Evolutionary conservation across 2,113 vertebrate genomes (phyloP).

Genomic region (Maccullochella peelii): DNA sequence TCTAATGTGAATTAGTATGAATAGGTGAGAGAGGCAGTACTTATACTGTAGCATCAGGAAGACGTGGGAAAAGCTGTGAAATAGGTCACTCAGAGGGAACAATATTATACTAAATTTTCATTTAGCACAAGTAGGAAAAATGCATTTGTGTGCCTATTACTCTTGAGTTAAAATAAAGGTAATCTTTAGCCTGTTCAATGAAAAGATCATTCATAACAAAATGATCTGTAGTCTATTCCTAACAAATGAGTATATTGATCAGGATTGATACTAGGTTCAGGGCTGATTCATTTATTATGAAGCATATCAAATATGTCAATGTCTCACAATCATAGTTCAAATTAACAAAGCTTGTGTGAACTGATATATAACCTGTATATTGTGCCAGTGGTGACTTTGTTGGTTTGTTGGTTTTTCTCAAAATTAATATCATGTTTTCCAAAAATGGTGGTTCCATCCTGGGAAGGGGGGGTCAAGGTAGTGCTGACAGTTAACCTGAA

Average conservation of each 20-base stretch:
- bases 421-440: background rate
- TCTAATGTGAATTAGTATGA: constrained; percentile 52
- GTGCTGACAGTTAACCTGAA: no score
- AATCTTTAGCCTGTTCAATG: background rate
- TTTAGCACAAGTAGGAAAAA: constrained; percentile 12
- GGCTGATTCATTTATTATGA: background rate
- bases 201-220: constrained; percentile 7
- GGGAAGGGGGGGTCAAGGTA: no score
- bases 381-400: background rate
- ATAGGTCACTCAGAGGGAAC: constrained; percentile 30
- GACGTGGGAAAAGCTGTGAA: background rate
- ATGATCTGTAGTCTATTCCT: background rate
- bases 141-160: constrained; percentile 3
- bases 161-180: constrained; percentile 10
- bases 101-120: constrained; percentile 21
- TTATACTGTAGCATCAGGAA: background rate
- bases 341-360: background rate
- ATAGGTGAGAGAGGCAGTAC: background rate
- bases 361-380: background rate
- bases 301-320: background rate
- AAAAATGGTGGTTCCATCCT: background rate
- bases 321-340: background rate
- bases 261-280: background rate
- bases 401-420: background rate
- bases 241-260: background rate